phyloP scores from a whole-genome alignment of 2,113 vertebrate genomes.

The Isichthys henryi region DNA sequence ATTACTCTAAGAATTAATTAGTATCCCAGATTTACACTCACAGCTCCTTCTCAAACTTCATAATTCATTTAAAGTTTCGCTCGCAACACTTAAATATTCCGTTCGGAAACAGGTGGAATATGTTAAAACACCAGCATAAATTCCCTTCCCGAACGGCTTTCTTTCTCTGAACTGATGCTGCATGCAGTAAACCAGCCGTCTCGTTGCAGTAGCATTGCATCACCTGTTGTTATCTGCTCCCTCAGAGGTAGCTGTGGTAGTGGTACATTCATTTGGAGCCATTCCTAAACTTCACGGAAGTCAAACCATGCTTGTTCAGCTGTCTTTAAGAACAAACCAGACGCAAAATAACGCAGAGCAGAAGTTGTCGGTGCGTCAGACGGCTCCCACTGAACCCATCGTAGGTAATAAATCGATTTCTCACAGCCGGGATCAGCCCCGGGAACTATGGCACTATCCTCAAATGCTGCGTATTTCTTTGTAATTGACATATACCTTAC shows the following conservation, averaged over 20 bases:
- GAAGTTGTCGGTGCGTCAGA: neutral
- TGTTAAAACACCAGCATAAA: neutral
- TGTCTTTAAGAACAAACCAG: conserved; percentile 11
- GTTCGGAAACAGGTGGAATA: neutral
- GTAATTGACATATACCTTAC: neutral
- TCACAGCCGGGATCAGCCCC: neutral
- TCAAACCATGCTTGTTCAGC: neutral
- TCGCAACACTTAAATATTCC: neutral
- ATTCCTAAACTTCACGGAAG: conserved; percentile 13
- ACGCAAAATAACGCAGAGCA: neutral
- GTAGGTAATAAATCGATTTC: conserved; percentile 4
- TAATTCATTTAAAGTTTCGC: neutral
- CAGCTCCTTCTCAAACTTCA: neutral
- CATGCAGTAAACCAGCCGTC: neutral
- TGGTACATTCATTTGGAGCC: neutral
- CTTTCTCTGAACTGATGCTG: neutral
- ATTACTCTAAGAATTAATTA: neutral
- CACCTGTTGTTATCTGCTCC: conserved; percentile 13
- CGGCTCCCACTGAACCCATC: neutral
- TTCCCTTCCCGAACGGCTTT: neutral
- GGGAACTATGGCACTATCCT: neutral
- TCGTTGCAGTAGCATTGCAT: conserved; percentile 12
- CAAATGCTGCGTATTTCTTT: neutral
- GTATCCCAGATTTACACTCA: neutral
- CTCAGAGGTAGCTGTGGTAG: conserved; percentile 8